Percentiles rank a stretch among this genome's conserved stretches.
Conservation (phyloP, 1,140 invertebrate species). For the Heliothis subflexa region DNA sequence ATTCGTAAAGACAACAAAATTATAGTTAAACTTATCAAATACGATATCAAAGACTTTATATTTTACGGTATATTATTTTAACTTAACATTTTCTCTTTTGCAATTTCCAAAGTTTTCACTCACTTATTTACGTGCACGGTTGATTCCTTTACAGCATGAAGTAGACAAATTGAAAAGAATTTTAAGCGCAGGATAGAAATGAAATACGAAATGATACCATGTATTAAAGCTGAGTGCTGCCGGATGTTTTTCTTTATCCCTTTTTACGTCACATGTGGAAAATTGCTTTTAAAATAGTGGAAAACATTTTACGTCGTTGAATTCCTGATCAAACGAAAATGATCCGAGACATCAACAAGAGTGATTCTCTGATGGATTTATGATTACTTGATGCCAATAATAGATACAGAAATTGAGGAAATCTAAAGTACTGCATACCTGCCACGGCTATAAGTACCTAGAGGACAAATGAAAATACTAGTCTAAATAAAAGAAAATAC, state of each 20-base stretch:
- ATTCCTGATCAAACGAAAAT: slow-evolving; percentile 15
- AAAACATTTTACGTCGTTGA: background rate
- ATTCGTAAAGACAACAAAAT: too few relatives aligned
- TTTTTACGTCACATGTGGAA: background rate
- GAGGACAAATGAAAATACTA: too few relatives aligned
- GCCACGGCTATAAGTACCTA: background rate
- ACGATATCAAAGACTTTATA: too few relatives aligned
- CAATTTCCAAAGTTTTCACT: background rate
- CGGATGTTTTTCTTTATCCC: slow-evolving; percentile 12
- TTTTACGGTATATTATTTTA: background rate
- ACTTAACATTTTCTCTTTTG: background rate
- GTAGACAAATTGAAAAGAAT: background rate
- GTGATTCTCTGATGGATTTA: slow-evolving; percentile 19
- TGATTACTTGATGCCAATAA: background rate
- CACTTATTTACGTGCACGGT: slow-evolving; percentile 1
- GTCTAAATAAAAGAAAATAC: background rate
- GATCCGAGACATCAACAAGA: slow-evolving; percentile 17
- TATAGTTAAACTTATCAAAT: too few relatives aligned
- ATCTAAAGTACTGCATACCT: slow-evolving; percentile 3
- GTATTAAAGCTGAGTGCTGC: background rate
- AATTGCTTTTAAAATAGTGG: slow-evolving; percentile 12
- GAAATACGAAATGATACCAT: background rate
- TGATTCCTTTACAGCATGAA: slow-evolving; percentile 6
- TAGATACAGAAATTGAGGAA: slow-evolving; percentile 17
- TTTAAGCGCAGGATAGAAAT: background rate